Evolutionary conservation across 2,888 invertebrate genomes (phyloP), one percentile per base, ranked within the genome.

Genomic region (Galerucella nymphaeae): DNA sequence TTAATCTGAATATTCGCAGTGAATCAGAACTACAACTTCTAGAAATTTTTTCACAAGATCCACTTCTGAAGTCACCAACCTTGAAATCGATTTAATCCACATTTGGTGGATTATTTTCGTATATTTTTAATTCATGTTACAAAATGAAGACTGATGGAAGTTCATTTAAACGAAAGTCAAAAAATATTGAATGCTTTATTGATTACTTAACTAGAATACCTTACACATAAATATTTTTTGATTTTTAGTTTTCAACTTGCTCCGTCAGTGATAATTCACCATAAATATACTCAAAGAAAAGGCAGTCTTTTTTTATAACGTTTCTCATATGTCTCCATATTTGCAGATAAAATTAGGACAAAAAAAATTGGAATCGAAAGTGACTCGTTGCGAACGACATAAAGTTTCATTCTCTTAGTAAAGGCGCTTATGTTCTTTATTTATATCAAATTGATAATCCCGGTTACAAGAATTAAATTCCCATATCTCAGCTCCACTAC

Each of bases 341-440:
- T 69, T 69, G 41, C 62, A 57, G 62, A 41, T 50, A 53, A 69
- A 50, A 69, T 69, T 69, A 69, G 10, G 42, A 13, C n/a, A 58
- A 59, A 64, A 72, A 62, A 67, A 53, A 45, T 18, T 23, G 48
- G 18, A 72, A 72, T 30, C 68, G 72, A 72, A 72, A 72, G 72
- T 72, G 72, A 72, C 64, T 72, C 30, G 64, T 38, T 63, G 64
- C 41, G 57, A 68, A 18, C 16, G 67, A 68, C 58, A 67, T 67
- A 42, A 71, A 66, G 62, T 71, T 70, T 71, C 71, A 71, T 71
- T 71, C 59, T 66, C 57, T 55, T 55, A 20, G 55, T 48, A 23
- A 11, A 30, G 55, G 14, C 58, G 23, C 58, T 30, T 58, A n/a
- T 14, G 14, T 13, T 11, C 11, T 45, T 45, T 58, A 30, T 58